Percentiles rank a stretch among this genome's conserved stretches.
Evolutionary conservation across 2,888 invertebrate genomes (phyloP).

Genomic region (Ptilodon capucinus): DNA sequence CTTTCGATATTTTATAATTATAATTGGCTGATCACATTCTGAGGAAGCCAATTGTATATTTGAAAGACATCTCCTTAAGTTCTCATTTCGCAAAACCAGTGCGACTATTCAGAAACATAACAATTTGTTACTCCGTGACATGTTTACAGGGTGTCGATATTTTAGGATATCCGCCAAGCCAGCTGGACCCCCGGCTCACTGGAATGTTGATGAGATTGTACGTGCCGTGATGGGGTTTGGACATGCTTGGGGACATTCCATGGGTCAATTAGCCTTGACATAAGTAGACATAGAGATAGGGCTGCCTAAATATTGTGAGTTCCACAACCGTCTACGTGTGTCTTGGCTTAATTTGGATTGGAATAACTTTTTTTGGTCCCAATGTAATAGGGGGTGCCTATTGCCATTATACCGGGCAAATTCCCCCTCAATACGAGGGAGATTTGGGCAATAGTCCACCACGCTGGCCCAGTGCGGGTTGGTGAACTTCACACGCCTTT

Average conservation of each 20-base stretch:
- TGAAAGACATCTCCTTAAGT: not conserved
- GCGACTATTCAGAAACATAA: slow-evolving; percentile 18
- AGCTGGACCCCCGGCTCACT: slow-evolving; percentile 45
- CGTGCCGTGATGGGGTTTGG: slow-evolving; percentile 9
- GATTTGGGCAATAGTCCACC: no score
- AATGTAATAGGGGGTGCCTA: no score
- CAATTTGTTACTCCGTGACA: slow-evolving; percentile 63
- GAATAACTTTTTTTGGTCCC: no score
- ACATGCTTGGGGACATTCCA: not conserved
- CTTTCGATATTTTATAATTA: no score
- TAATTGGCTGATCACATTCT: no score
- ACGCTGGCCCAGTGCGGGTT: no score
- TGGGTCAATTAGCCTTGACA: not conserved
- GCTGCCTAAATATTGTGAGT: not conserved
- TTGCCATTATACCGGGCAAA: no score
- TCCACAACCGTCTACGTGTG: no score
- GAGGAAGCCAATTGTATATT: no score
- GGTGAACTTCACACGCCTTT: no score
- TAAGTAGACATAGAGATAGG: not conserved
- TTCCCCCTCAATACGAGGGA: no score
- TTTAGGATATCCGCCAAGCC: slow-evolving; percentile 55
- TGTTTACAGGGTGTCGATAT: slow-evolving; percentile 51
- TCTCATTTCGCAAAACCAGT: slow-evolving; percentile 21
- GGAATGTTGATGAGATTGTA: slow-evolving; percentile 26
- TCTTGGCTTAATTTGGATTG: no score